Evolutionary conservation across 2,113 vertebrate species (phyloP).

Genomic region (Zapus hudsonius): DNA sequence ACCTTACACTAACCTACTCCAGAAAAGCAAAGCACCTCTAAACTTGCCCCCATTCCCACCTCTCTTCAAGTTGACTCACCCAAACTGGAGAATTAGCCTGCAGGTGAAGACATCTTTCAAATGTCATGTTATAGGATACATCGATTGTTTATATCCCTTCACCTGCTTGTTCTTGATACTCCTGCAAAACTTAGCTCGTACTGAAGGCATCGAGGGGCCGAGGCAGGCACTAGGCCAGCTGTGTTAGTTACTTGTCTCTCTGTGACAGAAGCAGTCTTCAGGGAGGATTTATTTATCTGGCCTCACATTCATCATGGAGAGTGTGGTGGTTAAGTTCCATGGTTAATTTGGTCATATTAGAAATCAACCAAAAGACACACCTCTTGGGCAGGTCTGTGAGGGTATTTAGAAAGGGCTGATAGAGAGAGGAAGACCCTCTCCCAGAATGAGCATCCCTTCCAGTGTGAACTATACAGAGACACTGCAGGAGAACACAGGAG

Average conservation of each 20-base stretch:
- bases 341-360: too few relatives aligned
- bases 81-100: background rate
- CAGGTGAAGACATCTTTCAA: slow-evolving; percentile 7
- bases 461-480: too few relatives aligned
- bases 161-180: background rate
- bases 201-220: background rate
- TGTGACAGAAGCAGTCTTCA: background rate
- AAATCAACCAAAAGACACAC: too few relatives aligned
- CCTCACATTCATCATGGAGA: background rate
- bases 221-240: background rate
- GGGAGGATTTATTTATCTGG: background rate
- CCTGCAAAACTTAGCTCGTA: background rate
- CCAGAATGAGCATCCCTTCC: too few relatives aligned
- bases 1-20: background rate
- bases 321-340: too few relatives aligned
- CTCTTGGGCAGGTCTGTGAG: too few relatives aligned
- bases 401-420: too few relatives aligned
- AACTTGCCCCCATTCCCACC: slow-evolving; percentile 25
- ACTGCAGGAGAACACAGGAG: too few relatives aligned
- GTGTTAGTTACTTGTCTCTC: background rate
- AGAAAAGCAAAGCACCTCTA: slow-evolving; percentile 25
- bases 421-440: too few relatives aligned
- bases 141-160: slow-evolving; percentile 31
- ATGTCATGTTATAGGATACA: slow-evolving; percentile 2
- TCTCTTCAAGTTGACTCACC: slow-evolving; percentile 11